A percentile compares a stretch with the other conserved stretches of the same genome.
Conservation (phyloP, 92 coral and sea anemone species). For the Metridium senile region DNA sequence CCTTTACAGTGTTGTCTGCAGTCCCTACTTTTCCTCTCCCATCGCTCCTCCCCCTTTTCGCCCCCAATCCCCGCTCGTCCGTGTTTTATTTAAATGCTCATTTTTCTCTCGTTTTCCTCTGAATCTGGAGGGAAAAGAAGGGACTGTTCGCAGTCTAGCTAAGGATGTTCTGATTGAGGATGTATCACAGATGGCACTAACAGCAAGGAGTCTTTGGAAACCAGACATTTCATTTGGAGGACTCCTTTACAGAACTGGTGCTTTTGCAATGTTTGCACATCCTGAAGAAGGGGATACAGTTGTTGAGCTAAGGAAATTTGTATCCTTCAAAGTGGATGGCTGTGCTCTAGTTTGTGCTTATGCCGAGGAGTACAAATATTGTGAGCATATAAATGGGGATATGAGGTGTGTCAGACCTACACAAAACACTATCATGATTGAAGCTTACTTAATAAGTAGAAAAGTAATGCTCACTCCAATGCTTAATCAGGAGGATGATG, state of each 20-base stretch:
- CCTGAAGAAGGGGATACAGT: constrained; percentile 67
- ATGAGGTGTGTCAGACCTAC: constrained; percentile 36
- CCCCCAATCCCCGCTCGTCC: too few relatives aligned
- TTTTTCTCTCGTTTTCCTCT: too few relatives aligned
- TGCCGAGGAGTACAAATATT: constrained; percentile 5
- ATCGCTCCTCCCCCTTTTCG: too few relatives aligned
- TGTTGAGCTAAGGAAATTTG: constrained; percentile 39
- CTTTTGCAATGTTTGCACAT: constrained; percentile 53
- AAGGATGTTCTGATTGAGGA: constrained; percentile 31
- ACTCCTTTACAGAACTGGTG: constrained; percentile 65
- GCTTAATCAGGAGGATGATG: background rate
- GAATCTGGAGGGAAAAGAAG: constrained; percentile 27
- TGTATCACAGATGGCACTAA: constrained; percentile 50
- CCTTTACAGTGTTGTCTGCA: too few relatives aligned
- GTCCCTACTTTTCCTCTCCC: too few relatives aligned
- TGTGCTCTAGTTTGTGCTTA: constrained; percentile 18
- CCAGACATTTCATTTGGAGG: constrained; percentile 69
- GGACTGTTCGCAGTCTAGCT: constrained; percentile 39
- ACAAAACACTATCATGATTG: constrained; percentile 44
- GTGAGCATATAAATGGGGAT: constrained; percentile 12
- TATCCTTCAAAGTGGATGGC: constrained; percentile 46
- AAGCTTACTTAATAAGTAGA: constrained; percentile 57
- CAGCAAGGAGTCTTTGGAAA: constrained; percentile 62
- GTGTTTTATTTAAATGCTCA: too few relatives aligned
- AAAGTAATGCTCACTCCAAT: constrained; percentile 61